phyloP scores from a whole-genome alignment of 2,797 vertebrate genomes.

The Sphaeramia orbicularis region DNA sequence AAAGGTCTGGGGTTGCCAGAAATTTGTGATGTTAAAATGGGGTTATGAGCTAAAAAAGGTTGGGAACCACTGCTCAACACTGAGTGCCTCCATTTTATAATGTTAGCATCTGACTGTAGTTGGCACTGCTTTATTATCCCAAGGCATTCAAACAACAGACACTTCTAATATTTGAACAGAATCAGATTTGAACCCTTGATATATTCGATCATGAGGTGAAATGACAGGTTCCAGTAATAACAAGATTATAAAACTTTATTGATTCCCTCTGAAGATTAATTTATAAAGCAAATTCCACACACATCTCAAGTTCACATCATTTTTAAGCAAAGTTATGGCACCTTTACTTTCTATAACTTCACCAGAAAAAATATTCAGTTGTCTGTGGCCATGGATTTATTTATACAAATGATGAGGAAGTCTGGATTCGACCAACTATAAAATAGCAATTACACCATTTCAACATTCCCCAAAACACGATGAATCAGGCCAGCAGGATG shows the following conservation, averaged over 20 bases:
- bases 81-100: slow-evolving; percentile 30
- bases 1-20: no score
- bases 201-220: slow-evolving; percentile 50
- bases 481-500: slow-evolving; percentile 55
- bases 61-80: slow-evolving; percentile 3
- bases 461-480: slow-evolving; percentile 73
- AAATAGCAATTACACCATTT: slow-evolving; percentile 77
- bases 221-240: slow-evolving; percentile 77
- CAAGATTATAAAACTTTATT: slow-evolving; percentile 84
- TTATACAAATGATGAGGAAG: slow-evolving; percentile 80
- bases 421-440: slow-evolving; percentile 68
- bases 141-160: slow-evolving; percentile 42
- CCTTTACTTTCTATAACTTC: slow-evolving; percentile 74
- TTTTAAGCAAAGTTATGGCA: slow-evolving; percentile 76
- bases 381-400: slow-evolving; percentile 77
- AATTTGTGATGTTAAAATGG: no score
- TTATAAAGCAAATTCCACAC: slow-evolving; percentile 81
- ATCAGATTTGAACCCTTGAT: slow-evolving; percentile 6
- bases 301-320: slow-evolving; percentile 72
- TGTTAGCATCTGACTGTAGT: slow-evolving; percentile 34
- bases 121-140: slow-evolving; percentile 30
- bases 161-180: slow-evolving; percentile 6
- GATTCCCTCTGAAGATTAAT: slow-evolving; percentile 78
- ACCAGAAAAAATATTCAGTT: slow-evolving; percentile 74
- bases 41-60: no score